Base-by-base conservation (phyloP, 2,797 vertebrate species). In the Sibirionetta formosa region DNA sequence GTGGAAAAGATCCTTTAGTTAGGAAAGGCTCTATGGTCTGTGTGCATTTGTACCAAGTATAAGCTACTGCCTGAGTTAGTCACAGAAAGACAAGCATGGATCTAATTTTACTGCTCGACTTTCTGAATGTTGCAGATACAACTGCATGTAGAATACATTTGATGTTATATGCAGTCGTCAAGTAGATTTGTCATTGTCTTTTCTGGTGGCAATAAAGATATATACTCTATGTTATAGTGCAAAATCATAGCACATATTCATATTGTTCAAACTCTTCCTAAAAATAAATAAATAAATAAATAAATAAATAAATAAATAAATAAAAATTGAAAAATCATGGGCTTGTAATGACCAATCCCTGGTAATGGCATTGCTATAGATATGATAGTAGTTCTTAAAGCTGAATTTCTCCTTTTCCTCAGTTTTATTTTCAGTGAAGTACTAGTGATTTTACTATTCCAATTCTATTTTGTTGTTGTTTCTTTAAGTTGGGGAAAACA, bases 1-100 rank as follows among this genome's bases (percentile, higher is more conserved):
- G 11, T 5, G 14, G 27, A 57, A 46, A 78, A 76, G 38, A 51
- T 19, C 54, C 54, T 77, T 69, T 5, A 22, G 46, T 29, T 20
- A 42, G 63, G 72, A 81, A 76, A 94, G 46, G 33, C 11, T 76
- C 86, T 44, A 24, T 7, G 4, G 40, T 56, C 82, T 68, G 14
- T 57, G 33, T 80, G 53, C 38, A 38, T 60, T 71, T 82, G 33
- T 87, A 80, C 53, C 75, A 31, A 60, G 9, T 35, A 64, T 58
- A 82, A 78, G 31, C 29, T 38, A 26, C 80, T 70, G 65, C 38
- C 51, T 66, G 66, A 76, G 79, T 93, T 93, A 86, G 82, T 83
- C 76, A 86, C 14, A 35, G 91, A 75, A 77, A 91, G n/a, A 79
- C 81, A 83, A 94, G 46, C 46, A 72, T 24, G 33, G 50, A 89